Conservation (phyloP, 2,888 invertebrate species). For the Belgica antarctica region DNA sequence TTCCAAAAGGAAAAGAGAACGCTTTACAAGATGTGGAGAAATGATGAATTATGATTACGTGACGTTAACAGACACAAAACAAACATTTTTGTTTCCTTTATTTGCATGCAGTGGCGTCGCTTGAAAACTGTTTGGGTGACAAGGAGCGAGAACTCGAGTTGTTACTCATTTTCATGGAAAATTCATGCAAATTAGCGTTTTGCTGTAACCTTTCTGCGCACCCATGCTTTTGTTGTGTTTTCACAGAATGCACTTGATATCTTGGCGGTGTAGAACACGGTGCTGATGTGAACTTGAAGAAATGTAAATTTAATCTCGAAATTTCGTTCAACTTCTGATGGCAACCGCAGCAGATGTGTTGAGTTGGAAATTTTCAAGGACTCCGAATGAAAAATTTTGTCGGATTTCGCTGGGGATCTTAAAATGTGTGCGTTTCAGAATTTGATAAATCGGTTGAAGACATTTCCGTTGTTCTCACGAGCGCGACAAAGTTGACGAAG, state of each 20-base stretch:
- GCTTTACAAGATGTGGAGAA: slow-evolving; percentile 10
- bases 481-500: background rate
- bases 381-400: background rate
- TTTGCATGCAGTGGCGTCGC: too few species aligned
- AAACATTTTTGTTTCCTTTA: slow-evolving; percentile 18
- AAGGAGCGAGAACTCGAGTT: too few species aligned
- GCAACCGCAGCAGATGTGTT: slow-evolving; percentile 13
- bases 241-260: slow-evolving; percentile 29
- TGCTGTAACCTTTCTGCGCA: too few species aligned
- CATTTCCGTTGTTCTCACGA: background rate
- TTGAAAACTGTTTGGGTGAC: too few species aligned
- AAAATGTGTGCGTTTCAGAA: background rate
- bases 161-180: too few species aligned
- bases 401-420: background rate
- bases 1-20: too few species aligned
- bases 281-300: slow-evolving; percentile 11
- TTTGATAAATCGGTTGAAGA: slow-evolving; percentile 25
- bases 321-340: background rate
- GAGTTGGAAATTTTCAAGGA: background rate
- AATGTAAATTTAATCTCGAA: background rate
- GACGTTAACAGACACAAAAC: slow-evolving; percentile 27
- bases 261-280: slow-evolving; percentile 8
- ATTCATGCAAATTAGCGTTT: too few species aligned
- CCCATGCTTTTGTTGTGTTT: too few species aligned
- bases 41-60: slow-evolving; percentile 42